Conservation (phyloP, 2,888 invertebrate species). For the Melinaea marsaeus region DNA sequence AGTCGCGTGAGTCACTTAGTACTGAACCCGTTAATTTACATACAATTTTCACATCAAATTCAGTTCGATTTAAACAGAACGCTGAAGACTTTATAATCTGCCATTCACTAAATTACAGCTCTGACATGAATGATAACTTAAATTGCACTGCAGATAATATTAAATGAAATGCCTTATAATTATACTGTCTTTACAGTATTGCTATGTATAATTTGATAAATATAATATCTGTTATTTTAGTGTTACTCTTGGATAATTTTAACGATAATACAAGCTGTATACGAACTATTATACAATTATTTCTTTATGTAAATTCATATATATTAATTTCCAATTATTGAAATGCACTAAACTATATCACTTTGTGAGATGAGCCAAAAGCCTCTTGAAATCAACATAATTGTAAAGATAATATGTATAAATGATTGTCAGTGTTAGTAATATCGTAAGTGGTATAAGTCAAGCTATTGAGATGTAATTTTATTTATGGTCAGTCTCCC, state of each 20-base stretch:
- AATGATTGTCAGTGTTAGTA: not conserved
- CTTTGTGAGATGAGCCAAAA: no score
- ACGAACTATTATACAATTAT: no score
- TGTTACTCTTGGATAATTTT: no score
- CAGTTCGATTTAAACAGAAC: constrained; percentile 7
- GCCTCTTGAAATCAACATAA: no score
- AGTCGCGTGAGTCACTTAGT: constrained; percentile 24
- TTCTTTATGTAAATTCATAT: no score
- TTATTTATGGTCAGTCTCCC: constrained; percentile 67
- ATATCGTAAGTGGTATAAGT: constrained; percentile 1
- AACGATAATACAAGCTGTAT: no score
- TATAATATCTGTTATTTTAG: no score
- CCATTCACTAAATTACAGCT: constrained; percentile 3
- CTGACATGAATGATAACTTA: not conserved
- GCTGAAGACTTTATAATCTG: constrained; percentile 4
- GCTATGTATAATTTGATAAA: no score
- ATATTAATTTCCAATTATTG: no score
- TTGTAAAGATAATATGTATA: no score
- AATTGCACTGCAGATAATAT: not conserved
- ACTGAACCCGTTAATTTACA: not conserved
- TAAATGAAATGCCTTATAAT: not conserved
- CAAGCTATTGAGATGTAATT: constrained; percentile 49
- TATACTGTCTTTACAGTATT: not conserved
- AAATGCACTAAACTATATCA: no score
- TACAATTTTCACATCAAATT: constrained; percentile 7